Conservation (phyloP, 2,888 invertebrate genomes). For the Nycteola revayana region DNA sequence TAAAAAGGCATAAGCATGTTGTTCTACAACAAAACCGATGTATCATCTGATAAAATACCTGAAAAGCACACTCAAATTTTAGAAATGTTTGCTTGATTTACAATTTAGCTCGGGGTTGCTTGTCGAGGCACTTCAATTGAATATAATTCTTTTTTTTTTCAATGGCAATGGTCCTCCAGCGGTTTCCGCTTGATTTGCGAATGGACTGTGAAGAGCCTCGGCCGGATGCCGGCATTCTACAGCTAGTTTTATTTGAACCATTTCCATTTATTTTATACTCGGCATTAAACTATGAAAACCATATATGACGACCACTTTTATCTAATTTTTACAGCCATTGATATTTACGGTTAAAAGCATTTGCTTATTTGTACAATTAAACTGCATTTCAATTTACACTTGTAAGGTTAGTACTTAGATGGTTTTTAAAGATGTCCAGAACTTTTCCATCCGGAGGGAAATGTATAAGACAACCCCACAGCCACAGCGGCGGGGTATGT, state of each 20-base stretch:
- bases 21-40: too few species aligned
- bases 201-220: constrained; percentile 41
- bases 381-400: too few species aligned
- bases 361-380: too few species aligned
- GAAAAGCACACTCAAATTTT: constrained; percentile 7
- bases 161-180: constrained; percentile 37
- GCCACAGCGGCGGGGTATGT: too few species aligned
- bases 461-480: too few species aligned
- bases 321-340: too few species aligned
- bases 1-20: too few species aligned
- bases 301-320: constrained; percentile 7
- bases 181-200: constrained; percentile 47
- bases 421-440: too few species aligned
- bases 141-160: constrained; percentile 24
- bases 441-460: too few species aligned
- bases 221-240: constrained; percentile 25
- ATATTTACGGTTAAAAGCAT: too few species aligned
- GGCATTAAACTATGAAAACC: constrained; percentile 16
- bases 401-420: too few species aligned
- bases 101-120: constrained; percentile 14
- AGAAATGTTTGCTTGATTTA: constrained; percentile 21
- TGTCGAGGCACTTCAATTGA: constrained; percentile 20
- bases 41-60: constrained; percentile 8
- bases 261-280: constrained; percentile 35
- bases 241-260: constrained; percentile 6